Percentiles rank a stretch among this genome's conserved stretches.
phyloP scores from a whole-genome alignment of 2,797 vertebrate species.

The Alcedo atthis region DNA sequence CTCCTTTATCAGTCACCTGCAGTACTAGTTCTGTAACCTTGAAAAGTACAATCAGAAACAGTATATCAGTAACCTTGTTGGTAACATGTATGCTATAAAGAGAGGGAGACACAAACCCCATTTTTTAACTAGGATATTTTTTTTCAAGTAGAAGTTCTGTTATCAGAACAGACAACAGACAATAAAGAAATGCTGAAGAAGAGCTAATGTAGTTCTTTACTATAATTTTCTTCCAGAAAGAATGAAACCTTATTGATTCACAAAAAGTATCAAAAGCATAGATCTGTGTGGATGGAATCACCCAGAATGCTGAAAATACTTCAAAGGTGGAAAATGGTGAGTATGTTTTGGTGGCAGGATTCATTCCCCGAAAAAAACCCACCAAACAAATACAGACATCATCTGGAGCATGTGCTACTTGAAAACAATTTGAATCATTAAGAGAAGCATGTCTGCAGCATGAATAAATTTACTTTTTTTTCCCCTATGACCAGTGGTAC shows the following conservation, averaged over 20 bases:
- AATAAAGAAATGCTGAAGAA: neutral
- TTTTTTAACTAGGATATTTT: neutral
- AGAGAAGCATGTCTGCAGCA: neutral
- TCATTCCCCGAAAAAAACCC: neutral
- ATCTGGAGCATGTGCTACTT: neutral
- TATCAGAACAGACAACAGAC: neutral
- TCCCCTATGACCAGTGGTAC: neutral
- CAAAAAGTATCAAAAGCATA: neutral
- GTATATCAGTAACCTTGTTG: neutral
- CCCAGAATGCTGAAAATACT: neutral
- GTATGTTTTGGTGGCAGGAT: neutral
- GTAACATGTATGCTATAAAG: neutral
- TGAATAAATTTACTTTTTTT: neutral
- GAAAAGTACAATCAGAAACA: neutral
- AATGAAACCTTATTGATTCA: neutral
- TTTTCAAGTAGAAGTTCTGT: neutral
- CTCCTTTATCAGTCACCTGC: neutral
- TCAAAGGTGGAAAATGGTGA: neutral
- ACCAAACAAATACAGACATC: too few species aligned
- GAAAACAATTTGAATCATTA: neutral
- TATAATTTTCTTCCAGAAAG: neutral
- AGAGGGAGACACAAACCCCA: neutral
- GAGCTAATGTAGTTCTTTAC: neutral
- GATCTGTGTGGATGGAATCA: neutral
- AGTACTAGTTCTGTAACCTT: neutral